Base-by-base conservation (phyloP, 2,113 vertebrate genomes). In the Melanerpes aurifrons region DNA sequence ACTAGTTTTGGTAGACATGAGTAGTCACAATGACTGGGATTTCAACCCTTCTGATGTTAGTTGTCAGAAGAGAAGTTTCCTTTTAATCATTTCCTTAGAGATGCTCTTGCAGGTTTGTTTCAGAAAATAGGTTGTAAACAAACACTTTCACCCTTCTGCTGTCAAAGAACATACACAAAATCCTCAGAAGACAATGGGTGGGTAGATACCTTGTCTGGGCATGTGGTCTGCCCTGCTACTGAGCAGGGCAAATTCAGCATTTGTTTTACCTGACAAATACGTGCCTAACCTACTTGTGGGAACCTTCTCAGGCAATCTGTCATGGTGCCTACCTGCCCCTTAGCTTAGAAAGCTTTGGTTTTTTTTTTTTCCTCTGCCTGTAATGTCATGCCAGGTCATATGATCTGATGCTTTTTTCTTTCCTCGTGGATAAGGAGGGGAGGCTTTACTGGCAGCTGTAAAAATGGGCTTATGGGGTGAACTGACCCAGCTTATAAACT, bases 1-100 rank as follows among this genome's bases (percentile, higher is more conserved):
- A 7, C 69, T 72, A 0, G 4, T 63, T 86, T 71, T 70, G 22
- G 32, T 77, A 48, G 87, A 58, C 16, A 18, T 47, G 15, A 82
- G 47, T 57, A 80, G 70, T 77, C 0, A 0, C 25, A 54, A 12
- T 29, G 69, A 48, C 20, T 63, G 8, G 28, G 31, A 43, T 70
- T 91, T 90, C 71, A 71, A 68, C 43, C 11, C 32, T 85, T 77
- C 64, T 48, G 32, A 70, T 80, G 75, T 75, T 64, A 74, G 57
- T 37, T 93, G 69, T 68, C 90, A 90, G 85, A 85, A 77, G 37
- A 32, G 83, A 32, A 32, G 29, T 86, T 93, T 77, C 28, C 68
- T 93, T 90, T 80, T 80, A 87, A 91, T 94, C 8, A 45, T 62
- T 83, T 83, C 54, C 31, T 90, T 57, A 18, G 76, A 67, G 48